Evolutionary conservation across 2,113 vertebrate genomes (phyloP).

Genomic region (Hyperopisus bebe): DNA sequence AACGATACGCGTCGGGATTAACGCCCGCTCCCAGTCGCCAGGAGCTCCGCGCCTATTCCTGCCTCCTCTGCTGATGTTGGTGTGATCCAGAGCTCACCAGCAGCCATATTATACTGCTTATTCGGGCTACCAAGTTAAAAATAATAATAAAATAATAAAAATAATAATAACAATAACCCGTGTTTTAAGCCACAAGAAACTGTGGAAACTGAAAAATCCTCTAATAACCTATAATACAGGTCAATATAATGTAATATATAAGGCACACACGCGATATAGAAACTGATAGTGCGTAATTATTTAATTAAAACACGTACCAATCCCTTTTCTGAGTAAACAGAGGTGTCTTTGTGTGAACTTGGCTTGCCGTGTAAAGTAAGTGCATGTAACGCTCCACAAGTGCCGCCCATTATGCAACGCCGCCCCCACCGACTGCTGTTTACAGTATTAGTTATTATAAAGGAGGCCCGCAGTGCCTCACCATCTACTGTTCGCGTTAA

Average conservation of each 20-base stretch:
- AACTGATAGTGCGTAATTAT: background rate
- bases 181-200: background rate
- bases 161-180: background rate
- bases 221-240: background rate
- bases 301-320: background rate
- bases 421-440: background rate
- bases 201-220: background rate
- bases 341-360: background rate
- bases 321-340: background rate
- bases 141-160: background rate
- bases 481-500: background rate
- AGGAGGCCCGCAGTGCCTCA: slow-evolving; percentile 3
- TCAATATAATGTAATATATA: background rate
- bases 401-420: background rate
- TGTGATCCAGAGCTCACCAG: background rate
- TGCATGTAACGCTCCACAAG: slow-evolving; percentile 6
- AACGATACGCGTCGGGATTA: background rate
- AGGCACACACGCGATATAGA: background rate
- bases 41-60: background rate
- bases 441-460: slow-evolving; percentile 6
- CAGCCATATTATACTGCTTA: background rate
- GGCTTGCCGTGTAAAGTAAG: background rate
- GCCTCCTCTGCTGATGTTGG: background rate
- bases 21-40: background rate
- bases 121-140: background rate